Percentiles rank a stretch among this genome's conserved stretches.
Evolutionary conservation across 2,888 invertebrate species (phyloP).

Genomic region (Magallana nippona): DNA sequence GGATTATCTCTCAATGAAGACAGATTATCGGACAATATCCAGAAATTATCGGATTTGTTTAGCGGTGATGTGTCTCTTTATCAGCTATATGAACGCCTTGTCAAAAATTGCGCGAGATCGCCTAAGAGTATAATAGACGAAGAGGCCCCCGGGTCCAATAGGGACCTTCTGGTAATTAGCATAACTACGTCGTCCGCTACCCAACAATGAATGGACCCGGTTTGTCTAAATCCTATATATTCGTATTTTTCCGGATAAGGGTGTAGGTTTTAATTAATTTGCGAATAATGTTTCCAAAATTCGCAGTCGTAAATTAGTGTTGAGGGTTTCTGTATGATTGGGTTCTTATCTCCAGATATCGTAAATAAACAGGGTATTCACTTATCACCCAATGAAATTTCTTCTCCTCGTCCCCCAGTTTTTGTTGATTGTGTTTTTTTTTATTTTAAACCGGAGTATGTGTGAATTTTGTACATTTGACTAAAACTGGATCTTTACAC

Average conservation of each 20-base stretch:
- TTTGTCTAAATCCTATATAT: background rate
- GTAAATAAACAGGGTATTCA: background rate
- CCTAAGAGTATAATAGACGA: background rate
- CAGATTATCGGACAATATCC: background rate
- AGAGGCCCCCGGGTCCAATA: conserved; percentile 1
- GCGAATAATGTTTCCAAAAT: conserved; percentile 30
- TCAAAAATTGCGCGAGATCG: conserved; percentile 13
- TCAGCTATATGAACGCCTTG: conserved; percentile 9
- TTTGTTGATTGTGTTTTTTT: background rate
- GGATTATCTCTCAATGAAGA: background rate
- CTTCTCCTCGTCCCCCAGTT: background rate
- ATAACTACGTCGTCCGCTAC: background rate
- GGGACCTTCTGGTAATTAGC: background rate
- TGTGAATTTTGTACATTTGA: background rate
- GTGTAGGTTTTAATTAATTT: conserved; percentile 32
- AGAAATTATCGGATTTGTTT: background rate
- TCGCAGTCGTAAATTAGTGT: background rate
- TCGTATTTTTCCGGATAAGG: background rate
- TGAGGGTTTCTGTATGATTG: background rate
- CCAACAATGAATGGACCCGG: background rate
- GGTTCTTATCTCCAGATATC: conserved; percentile 5
- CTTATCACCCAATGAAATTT: conserved; percentile 1
- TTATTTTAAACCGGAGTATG: background rate
- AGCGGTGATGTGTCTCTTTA: background rate
- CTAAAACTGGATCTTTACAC: background rate